Base-by-base conservation (phyloP, 2,888 invertebrate species). In the Malacosoma neustria region DNA sequence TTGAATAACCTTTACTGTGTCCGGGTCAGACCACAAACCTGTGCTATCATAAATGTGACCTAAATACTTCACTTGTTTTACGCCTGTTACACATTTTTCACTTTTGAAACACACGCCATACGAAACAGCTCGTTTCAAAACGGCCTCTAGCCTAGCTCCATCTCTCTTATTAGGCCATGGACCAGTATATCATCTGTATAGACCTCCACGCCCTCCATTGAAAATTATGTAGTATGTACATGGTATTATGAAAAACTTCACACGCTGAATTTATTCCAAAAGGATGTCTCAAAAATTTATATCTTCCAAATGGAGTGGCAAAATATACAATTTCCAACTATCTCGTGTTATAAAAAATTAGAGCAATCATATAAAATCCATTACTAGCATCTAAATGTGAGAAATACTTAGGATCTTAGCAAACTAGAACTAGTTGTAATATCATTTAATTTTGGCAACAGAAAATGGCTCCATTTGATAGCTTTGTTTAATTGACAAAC, bases 381-480 rank as follows among this genome's bases (percentile, higher is more conserved):
- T 22, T 22, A 1, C 22, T 22, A 1, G 22, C 22, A 22, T 22
- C 22, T 22, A 22, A 22, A 22, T 22, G 22, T 7, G 22, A 22
- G 7, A 22, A 22, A 22, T 22, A 22, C 7, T 22, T 22, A n/a
- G n/a, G n/a, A n/a, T n/a, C n/a, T n/a, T n/a, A n/a, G n/a, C n/a
- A n/a, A n/a, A n/a, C n/a, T n/a, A n/a, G n/a, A 22, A 11, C 35
- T 37, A 7, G 37, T 14, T 9, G 33, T 29, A 2, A 40, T n/a
- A 12, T 40, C 37, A 14, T 32, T 32, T 12, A 40, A 5, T 2
- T 35, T 37, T 1, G 40, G 37, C 4, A 40, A 4, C 35, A 38
- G 36, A 42, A 46, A 34, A 38, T 46, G 14, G 11, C 13, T 3
- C 37, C 48, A 6, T 29, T 35, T 14, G 3, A 40, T 32, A 4